Percentiles rank a stretch among this genome's conserved stretches.
These are phyloP conservation scores for Leucoptera coffeella DNA, from an alignment of 2,888 invertebrate genomes.

Conservation along the genomic window DNA sequence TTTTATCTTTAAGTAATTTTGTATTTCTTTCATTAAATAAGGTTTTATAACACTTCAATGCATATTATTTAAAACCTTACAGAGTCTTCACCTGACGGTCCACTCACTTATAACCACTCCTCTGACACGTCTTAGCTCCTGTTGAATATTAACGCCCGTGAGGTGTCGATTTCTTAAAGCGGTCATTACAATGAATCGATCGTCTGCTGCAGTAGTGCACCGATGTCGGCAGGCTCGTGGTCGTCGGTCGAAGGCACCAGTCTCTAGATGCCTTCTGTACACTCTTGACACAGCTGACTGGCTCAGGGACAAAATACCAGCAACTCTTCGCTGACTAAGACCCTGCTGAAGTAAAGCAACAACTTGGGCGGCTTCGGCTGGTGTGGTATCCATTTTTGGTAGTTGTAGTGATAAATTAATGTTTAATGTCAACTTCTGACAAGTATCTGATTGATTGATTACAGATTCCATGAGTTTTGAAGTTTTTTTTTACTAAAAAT, in stretches of 20 bases:
- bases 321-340: slow-evolving; percentile 4
- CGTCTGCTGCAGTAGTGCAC: slow-evolving; percentile 7
- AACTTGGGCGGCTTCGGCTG: slow-evolving; percentile 5
- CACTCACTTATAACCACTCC: slow-evolving; percentile 8
- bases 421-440: too few relatives aligned
- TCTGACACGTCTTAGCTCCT: too few relatives aligned
- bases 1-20: too few relatives aligned
- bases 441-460: too few relatives aligned
- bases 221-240: slow-evolving; percentile 5
- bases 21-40: too few relatives aligned
- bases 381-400: neutral
- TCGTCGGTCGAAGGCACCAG: slow-evolving; percentile 6
- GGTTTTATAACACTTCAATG: too few relatives aligned
- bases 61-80: too few relatives aligned
- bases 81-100: slow-evolving; percentile 9
- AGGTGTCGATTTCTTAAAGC: slow-evolving; percentile 8
- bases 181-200: slow-evolving; percentile 4
- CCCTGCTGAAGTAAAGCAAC: slow-evolving; percentile 6
- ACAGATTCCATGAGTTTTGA: too few relatives aligned
- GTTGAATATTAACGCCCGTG: too few relatives aligned
- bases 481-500: too few relatives aligned
- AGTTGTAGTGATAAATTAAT: too few relatives aligned
- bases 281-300: slow-evolving; percentile 7
- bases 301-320: slow-evolving; percentile 6
- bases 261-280: slow-evolving; percentile 7